Evolutionary conservation across 2,113 vertebrate species (phyloP), one percentile per base, ranked within the genome.

Genomic region (Orthonyx spaldingii): DNA sequence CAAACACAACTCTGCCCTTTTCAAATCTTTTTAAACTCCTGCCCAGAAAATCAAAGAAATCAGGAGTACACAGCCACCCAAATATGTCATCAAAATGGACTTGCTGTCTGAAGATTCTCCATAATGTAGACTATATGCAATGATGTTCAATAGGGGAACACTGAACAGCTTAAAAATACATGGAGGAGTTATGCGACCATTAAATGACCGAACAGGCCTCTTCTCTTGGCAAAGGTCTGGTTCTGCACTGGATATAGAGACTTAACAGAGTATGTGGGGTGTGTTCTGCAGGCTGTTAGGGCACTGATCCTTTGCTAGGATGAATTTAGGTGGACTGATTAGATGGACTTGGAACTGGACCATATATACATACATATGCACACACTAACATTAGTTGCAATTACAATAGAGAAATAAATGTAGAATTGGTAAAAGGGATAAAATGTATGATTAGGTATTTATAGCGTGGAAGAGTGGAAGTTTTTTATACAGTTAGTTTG

Each of bases 351-450:
- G 63, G 22, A 87, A 56, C 22, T 42, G 33, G 14, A 52, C 46
- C 1, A 0, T 33, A 17, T 13, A 10, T 37, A 27, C 2, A 20
- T 12, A 39, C 8, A 13, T 7, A 42, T 14, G 22, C 13, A 42
- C 15, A 30, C n/a, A 23, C n/a, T 35, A 76, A 27, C 1, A 1
- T 84, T 42, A 57, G 20, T 59, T 46, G 60, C 4, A 75, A 30
- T 33, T 64, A 26, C 11, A 30, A 17, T 14, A 87, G 30, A 56
- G 9, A 81, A 80, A 63, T 50, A 3, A 74, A 44, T 33, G 41
- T 18, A 37, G 46, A 39, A 35, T 60, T 42, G 23, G 7, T n/a
- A 49, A 63, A 77, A 74, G 17, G 20, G 12, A 56, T 33, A 8
- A 87, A 57, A 44, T 5, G 16, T 17, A 52, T n/a, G 22, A 19